Percentiles rank a stretch among this genome's conserved stretches.
phyloP scores from a whole-genome alignment of 2,797 vertebrate genomes.

The Esox masquinongy region DNA sequence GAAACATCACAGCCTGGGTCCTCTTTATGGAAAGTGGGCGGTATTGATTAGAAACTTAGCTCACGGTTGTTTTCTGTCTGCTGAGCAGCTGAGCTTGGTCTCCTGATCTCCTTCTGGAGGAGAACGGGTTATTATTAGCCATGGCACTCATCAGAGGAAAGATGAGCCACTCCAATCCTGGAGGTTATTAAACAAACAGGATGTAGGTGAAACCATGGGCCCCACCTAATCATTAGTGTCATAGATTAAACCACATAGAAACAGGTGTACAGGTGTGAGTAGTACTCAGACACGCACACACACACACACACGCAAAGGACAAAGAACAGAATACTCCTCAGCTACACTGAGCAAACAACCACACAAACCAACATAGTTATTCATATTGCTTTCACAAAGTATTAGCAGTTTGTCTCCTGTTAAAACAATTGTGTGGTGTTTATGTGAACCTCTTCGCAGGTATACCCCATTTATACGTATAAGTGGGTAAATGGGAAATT shows the following conservation, averaged over 20 bases:
- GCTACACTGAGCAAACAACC: neutral
- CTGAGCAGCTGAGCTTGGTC: neutral
- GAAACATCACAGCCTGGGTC: neutral
- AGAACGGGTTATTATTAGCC: neutral
- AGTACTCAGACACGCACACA: neutral
- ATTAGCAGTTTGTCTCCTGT: too few relatives aligned
- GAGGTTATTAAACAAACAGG: neutral
- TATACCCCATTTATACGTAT: too few relatives aligned
- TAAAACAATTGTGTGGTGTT: too few relatives aligned
- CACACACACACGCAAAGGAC: neutral
- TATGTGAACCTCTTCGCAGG: too few relatives aligned
- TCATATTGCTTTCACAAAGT: neutral
- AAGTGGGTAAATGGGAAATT: too few relatives aligned
- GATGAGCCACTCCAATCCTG: neutral
- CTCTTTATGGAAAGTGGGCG: neutral
- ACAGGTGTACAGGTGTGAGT: neutral
- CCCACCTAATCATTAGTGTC: neutral
- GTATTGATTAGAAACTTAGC: constrained; percentile 7
- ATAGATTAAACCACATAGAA: neutral
- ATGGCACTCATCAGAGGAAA: neutral
- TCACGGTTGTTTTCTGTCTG: neutral
- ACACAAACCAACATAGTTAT: neutral
- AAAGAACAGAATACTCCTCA: neutral
- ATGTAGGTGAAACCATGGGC: neutral
- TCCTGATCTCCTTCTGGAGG: neutral